Evolutionary conservation across 2,113 vertebrate genomes (phyloP), one percentile per base, ranked within the genome.

Genomic region (Zootoca vivipara): DNA sequence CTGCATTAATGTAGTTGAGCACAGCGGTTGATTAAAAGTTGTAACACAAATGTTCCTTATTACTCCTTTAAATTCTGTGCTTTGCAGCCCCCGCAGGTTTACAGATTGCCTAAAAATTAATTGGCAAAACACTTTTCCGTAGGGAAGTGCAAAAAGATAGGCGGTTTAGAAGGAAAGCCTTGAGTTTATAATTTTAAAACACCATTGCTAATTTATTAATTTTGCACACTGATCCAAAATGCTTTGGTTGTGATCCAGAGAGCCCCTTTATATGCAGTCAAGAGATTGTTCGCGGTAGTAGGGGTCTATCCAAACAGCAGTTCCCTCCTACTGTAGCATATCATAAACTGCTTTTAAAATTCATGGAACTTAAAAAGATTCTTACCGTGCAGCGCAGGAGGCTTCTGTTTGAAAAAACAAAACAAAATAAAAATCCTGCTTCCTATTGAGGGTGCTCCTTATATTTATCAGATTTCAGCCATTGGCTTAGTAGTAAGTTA

Each of bases 21-120:
- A 96, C 95, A 96, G 96, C 93, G 90, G 94, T 97, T 97, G 97
- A 97, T 98, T 97, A 97, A 97, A 97, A 96, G 95, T 96, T 97
- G 97, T 96, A 97, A 90, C 93, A 96, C 95, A 96, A 97, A 95
- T 95, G 94, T 96, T 97, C 94, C 93, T 96, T 94, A 94, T 96
- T 96, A 94, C 95, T 93, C 94, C 91, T 96, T 95, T 96, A 96
- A 95, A 97, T 96, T 94, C 94, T 95, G 73, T 94, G 80, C 89
- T 95, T 95, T 86, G 74, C 87, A 83, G 89, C 94, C 92, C 96
- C 95, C 91, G 90, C 85, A 96, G 95, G 94, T 96, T 96, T 96
- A 95, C 90, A 85, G 95, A 96, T 96, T 93, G 95, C 95, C 91
- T 95, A 91, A 96, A 96, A 95, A 96, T 96, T 95, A 96, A 96